A percentile compares a stretch with the other conserved stretches of the same genome.
Conservation (phyloP, 2,797 vertebrate genomes). For the Sebastes kiyomatsui region DNA sequence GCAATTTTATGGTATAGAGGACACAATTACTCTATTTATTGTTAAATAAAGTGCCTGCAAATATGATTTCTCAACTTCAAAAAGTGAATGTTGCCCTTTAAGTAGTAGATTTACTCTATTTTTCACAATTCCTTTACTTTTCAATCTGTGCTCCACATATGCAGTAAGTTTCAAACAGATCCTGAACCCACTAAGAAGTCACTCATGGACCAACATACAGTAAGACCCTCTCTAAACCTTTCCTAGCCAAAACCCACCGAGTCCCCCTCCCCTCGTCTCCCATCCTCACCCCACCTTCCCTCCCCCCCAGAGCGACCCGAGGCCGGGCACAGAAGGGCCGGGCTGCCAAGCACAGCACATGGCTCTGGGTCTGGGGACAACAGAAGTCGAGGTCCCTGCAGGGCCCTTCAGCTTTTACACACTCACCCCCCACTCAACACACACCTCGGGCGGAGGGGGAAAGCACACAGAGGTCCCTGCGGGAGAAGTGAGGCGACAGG, state of each 20-base stretch:
- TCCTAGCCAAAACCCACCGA: neutral
- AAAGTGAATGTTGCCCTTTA: neutral
- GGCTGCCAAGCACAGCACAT: slow-evolving; percentile 72
- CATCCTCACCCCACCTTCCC: slow-evolving; percentile 27
- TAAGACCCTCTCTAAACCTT: slow-evolving; percentile 43
- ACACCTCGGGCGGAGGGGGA: slow-evolving; percentile 59
- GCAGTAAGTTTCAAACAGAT: neutral
- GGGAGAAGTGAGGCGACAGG: slow-evolving; percentile 64
- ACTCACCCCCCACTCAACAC: neutral
- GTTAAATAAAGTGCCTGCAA: neutral
- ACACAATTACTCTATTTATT: neutral
- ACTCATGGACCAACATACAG: slow-evolving; percentile 5
- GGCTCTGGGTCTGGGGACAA: slow-evolving; percentile 69
- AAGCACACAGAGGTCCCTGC: slow-evolving; percentile 60
- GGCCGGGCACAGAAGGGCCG: slow-evolving; percentile 64
- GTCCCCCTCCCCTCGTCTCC: neutral
- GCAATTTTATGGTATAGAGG: fast-evolving
- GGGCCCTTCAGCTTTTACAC: slow-evolving; percentile 64
- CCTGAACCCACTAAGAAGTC: neutral
- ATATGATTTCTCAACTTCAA: neutral
- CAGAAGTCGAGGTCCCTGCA: slow-evolving; percentile 74
- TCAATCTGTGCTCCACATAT: neutral
- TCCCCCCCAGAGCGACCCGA: slow-evolving; percentile 46
- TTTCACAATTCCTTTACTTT: neutral
- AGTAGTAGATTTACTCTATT: neutral